Conservation (phyloP, 2,797 vertebrate species). For the Centroberyx gerrardi region DNA sequence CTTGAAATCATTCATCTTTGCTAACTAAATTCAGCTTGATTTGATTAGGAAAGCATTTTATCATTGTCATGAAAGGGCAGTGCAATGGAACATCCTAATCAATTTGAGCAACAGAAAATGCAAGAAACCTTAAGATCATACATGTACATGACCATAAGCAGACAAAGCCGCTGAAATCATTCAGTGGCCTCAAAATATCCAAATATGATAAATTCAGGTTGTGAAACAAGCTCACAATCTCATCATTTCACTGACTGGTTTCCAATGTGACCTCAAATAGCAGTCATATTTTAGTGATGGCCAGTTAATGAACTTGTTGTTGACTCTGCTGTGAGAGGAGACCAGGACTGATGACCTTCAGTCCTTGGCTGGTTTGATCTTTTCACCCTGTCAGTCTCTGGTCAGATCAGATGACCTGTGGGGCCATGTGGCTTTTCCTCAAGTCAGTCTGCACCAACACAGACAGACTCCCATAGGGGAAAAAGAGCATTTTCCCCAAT, state of each 20-base stretch:
- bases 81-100: background rate
- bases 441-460: background rate
- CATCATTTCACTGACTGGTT: background rate
- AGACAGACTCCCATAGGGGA: background rate
- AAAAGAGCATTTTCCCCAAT: background rate
- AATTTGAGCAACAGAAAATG: slow-evolving; percentile 3
- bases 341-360: slow-evolving; percentile 19
- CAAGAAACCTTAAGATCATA: background rate
- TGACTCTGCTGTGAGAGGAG: slow-evolving; percentile 16
- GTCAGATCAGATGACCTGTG: slow-evolving; percentile 22
- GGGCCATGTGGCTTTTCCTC: background rate
- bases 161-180: background rate
- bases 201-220: background rate
- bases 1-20: slow-evolving; percentile 7
- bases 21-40: slow-evolving; percentile 17
- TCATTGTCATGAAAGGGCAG: background rate
- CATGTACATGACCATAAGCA: background rate
- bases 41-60: background rate
- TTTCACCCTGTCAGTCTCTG: slow-evolving; percentile 16
- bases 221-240: background rate
- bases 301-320: slow-evolving; percentile 9
- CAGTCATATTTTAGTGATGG: background rate
- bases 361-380: slow-evolving; percentile 13
- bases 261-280: slow-evolving; percentile 1
- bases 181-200: background rate